phyloP scores from a whole-genome alignment of 2,113 vertebrate genomes.

The Mystacornis crossleyi region DNA sequence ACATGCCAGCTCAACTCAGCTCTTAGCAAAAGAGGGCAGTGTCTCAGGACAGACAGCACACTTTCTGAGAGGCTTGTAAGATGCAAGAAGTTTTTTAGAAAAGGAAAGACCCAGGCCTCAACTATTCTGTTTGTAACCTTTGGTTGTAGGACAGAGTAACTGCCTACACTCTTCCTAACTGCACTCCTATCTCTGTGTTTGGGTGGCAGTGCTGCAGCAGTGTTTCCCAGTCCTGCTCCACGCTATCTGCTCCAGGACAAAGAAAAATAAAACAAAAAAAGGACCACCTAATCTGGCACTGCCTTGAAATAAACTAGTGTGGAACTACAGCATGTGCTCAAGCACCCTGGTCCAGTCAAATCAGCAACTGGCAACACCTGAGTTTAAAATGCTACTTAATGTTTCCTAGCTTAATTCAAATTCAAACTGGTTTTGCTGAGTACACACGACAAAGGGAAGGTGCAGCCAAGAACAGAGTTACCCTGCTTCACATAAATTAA shows the following conservation, averaged over 20 bases:
- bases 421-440: not conserved
- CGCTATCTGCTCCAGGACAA: not conserved
- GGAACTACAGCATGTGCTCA: not conserved
- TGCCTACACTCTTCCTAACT: not conserved
- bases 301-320: not conserved
- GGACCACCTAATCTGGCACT: not conserved
- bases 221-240: not conserved
- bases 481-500: not conserved
- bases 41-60: not conserved
- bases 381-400: not conserved
- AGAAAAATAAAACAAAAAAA: not conserved
- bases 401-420: not conserved
- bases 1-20: not conserved
- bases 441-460: not conserved
- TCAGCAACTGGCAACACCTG: not conserved
- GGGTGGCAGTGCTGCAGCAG: not conserved
- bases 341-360: not conserved
- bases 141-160: not conserved
- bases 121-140: not conserved
- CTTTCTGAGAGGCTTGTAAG: not conserved
- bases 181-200: not conserved
- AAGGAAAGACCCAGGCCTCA: not conserved
- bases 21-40: not conserved
- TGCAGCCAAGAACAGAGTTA: not conserved
- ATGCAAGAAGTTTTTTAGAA: not conserved